phyloP scores from a whole-genome alignment of 2,888 invertebrate species.

The Gari tellinella region DNA sequence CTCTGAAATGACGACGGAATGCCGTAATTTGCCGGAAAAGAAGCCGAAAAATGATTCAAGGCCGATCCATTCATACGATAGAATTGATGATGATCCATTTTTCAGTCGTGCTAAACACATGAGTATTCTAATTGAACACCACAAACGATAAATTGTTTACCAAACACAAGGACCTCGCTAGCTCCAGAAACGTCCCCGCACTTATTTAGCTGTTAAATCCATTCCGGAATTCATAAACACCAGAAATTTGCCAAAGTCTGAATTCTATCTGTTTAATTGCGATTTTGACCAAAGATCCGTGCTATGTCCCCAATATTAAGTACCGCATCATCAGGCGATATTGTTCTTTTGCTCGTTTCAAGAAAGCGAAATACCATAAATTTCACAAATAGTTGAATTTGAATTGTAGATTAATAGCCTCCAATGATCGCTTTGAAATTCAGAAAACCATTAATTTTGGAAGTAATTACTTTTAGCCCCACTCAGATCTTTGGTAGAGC shows the following conservation, averaged over 20 bases:
- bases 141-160: constrained; percentile 44
- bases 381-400: constrained; percentile 50
- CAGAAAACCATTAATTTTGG: constrained; percentile 50
- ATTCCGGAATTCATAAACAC: constrained; percentile 30
- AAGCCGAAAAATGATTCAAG: constrained; percentile 65
- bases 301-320: neutral
- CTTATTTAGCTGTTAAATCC: constrained; percentile 43
- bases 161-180: constrained; percentile 31
- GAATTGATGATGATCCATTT: constrained; percentile 66
- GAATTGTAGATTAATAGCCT: constrained; percentile 53
- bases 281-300: constrained; percentile 45
- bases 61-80: constrained; percentile 70
- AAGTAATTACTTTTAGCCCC: constrained; percentile 61
- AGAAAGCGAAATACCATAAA: constrained; percentile 50
- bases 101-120: constrained; percentile 39
- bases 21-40: constrained; percentile 55
- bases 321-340: too few relatives aligned
- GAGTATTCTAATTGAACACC: constrained; percentile 39
- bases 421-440: constrained; percentile 53
- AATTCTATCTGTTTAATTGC: constrained; percentile 57
- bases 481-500: constrained; percentile 47
- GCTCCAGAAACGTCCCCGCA: constrained; percentile 8
- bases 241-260: constrained; percentile 35
- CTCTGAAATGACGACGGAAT: constrained; percentile 37
- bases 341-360: too few relatives aligned